phyloP scores from a whole-genome alignment of 1,140 invertebrate genomes.

The Cataglyphis hispanica region DNA sequence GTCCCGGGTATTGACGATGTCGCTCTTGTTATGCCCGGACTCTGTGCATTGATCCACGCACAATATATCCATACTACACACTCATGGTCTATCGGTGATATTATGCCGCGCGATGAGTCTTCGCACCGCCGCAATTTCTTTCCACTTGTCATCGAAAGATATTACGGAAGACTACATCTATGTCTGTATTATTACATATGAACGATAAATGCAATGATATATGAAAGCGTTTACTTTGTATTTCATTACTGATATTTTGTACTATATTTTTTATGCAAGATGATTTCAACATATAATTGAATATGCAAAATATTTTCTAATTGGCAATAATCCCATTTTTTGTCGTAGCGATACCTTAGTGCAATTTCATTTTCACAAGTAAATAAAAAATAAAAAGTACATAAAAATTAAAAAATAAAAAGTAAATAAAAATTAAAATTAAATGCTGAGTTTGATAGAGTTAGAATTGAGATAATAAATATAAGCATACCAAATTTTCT shows the following conservation, averaged over 20 bases:
- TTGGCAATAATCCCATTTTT: not conserved
- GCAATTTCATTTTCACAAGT: not conserved
- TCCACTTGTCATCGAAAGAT: slow-evolving; percentile 1
- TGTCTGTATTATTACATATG: not conserved
- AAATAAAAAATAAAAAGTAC: not conserved
- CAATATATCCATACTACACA: slow-evolving; percentile 46
- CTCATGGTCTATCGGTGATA: slow-evolving; percentile 24
- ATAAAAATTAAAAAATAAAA: no score
- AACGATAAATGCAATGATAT: not conserved
- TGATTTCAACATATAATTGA: not conserved
- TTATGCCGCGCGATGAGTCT: slow-evolving; percentile 24
- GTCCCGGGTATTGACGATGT: slow-evolving; percentile 56
- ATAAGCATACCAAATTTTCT: not conserved
- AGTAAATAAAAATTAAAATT: no score
- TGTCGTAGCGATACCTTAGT: not conserved
- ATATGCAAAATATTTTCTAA: not conserved
- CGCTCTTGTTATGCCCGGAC: slow-evolving; percentile 55
- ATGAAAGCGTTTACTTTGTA: not conserved
- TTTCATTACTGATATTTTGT: not conserved
- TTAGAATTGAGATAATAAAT: not conserved
- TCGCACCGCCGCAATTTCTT: slow-evolving; percentile 39
- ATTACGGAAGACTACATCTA: not conserved
- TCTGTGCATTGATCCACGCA: slow-evolving; percentile 41
- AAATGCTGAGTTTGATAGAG: not conserved
- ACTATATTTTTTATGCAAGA: not conserved